These are phyloP conservation scores for Nymphalis io DNA, from an alignment of 1,140 invertebrate genomes.

Conservation along the genomic window DNA sequence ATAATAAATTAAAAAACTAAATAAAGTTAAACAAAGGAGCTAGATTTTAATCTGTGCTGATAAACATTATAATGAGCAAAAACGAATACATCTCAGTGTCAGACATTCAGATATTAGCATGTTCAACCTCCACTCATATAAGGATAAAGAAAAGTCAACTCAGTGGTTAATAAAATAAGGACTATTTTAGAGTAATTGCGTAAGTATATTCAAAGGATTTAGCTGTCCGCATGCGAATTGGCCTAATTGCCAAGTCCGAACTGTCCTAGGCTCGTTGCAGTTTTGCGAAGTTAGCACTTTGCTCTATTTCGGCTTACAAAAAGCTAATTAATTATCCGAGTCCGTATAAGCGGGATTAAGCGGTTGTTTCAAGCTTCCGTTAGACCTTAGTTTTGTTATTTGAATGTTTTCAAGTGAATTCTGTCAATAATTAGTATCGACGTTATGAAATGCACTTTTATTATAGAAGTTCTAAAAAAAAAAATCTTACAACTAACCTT, in stretches of 20 bases:
- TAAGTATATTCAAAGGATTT: slow-evolving; percentile 22
- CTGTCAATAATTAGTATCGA: neutral
- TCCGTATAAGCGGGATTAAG: slow-evolving; percentile 28
- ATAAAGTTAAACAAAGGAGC: neutral
- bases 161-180: slow-evolving; percentile 10
- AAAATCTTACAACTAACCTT: no score
- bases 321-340: slow-evolving; percentile 35
- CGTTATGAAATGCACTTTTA: neutral
- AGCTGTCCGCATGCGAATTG: slow-evolving; percentile 37
- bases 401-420: slow-evolving; percentile 12
- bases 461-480: neutral
- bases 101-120: slow-evolving; percentile 17
- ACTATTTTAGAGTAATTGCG: neutral
- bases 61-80: slow-evolving; percentile 16
- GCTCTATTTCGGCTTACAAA: slow-evolving; percentile 36
- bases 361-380: slow-evolving; percentile 31
- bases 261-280: slow-evolving; percentile 34
- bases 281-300: slow-evolving; percentile 40
- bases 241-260: slow-evolving; percentile 37
- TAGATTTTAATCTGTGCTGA: neutral
- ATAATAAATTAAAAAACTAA: no score
- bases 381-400: slow-evolving; percentile 22
- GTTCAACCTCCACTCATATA: neutral
- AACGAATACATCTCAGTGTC: slow-evolving; percentile 15
- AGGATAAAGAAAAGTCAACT: neutral